Evolutionary conservation across 1,140 invertebrate species (phyloP).

Genomic region (Ephestia elutella): DNA sequence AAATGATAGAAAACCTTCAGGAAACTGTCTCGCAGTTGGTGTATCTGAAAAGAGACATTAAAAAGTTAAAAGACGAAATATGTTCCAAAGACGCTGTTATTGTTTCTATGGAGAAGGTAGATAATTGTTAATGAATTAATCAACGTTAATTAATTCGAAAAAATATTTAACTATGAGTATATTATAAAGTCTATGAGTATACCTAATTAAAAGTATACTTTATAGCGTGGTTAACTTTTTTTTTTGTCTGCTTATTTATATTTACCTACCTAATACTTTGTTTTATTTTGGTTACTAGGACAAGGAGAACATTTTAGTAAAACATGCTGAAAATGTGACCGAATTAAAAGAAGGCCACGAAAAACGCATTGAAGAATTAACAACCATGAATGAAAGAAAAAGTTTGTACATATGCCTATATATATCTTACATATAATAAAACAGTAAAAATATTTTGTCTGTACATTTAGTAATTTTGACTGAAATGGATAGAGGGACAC

Average conservation of each 20-base stretch:
- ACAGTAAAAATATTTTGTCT: too few relatives aligned
- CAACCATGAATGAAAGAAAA: conserved; percentile 42
- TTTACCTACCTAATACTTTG: neutral
- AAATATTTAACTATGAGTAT: too few relatives aligned
- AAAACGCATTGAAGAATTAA: conserved; percentile 48
- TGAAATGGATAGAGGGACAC: too few relatives aligned
- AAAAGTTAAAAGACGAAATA: conserved; percentile 58
- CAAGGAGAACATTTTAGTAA: conserved; percentile 37
- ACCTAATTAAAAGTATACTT: too few relatives aligned
- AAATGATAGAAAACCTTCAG: conserved; percentile 68
- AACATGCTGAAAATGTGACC: conserved; percentile 34
- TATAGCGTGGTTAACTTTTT: too few relatives aligned
- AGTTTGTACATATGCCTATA: conserved; percentile 27
- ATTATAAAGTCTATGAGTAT: too few relatives aligned
- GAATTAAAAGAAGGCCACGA: conserved; percentile 42
- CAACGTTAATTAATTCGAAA: too few relatives aligned
- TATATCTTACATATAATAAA: neutral
- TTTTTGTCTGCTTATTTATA: neutral
- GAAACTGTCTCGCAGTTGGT: conserved; percentile 63
- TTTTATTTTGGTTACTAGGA: conserved; percentile 30
- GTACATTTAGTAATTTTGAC: too few relatives aligned
- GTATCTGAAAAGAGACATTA: conserved; percentile 61
- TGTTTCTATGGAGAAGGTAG: conserved; percentile 46
- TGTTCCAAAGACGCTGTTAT: conserved; percentile 44
- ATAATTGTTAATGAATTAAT: neutral